A percentile compares a stretch with the other conserved stretches of the same genome.
Conservation (phyloP, 1,140 invertebrate genomes). For the Cydia amplana region DNA sequence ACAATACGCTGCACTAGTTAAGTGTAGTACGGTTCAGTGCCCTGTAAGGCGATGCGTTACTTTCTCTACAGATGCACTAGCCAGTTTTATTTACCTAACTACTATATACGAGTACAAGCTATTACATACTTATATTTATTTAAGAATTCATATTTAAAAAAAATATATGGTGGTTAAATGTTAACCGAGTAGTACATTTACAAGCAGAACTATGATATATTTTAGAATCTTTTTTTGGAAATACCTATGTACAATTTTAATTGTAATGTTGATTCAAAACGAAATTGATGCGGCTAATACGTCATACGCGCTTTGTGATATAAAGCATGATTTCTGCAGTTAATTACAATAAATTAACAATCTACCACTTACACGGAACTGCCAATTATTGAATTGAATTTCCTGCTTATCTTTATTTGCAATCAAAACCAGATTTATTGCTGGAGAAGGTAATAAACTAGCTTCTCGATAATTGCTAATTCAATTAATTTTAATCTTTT, state of each 20-base stretch:
- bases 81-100: conserved; percentile 3
- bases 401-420: neutral
- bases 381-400: neutral
- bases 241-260: too few relatives aligned
- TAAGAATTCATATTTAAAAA: too few relatives aligned
- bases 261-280: too few relatives aligned
- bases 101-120: neutral
- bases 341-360: neutral
- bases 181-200: too few relatives aligned
- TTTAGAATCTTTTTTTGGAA: too few relatives aligned
- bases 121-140: too few relatives aligned
- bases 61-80: conserved; percentile 22
- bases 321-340: too few relatives aligned
- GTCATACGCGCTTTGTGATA: too few relatives aligned
- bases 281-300: too few relatives aligned
- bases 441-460: neutral
- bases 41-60: conserved; percentile 29
- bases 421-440: conserved; percentile 3
- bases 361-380: neutral
- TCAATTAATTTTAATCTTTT: neutral
- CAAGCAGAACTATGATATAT: too few relatives aligned
- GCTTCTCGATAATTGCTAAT: neutral
- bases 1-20: conserved; percentile 1
- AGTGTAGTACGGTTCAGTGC: conserved; percentile 18
- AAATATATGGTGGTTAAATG: too few relatives aligned